Evolutionary conservation across 1,140 invertebrate genomes (phyloP), one percentile per base, ranked within the genome.

Genomic region (Drosophila fuyamai): DNA sequence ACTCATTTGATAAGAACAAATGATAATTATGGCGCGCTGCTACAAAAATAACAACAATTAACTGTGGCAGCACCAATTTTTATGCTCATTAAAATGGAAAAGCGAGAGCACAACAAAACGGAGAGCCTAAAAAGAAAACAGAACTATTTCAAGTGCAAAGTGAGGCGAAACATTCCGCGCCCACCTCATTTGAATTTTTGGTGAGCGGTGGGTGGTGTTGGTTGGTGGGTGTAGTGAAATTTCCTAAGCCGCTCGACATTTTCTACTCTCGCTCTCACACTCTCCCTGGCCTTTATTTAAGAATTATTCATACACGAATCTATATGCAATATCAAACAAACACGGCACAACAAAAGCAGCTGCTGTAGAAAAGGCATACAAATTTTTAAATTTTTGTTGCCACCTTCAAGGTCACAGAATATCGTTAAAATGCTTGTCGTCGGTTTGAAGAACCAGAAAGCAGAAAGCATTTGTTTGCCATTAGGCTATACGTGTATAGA

Each of bases 101-200:
- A 59, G 14, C 32, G 14, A 51, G 41, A 43, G 40, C 35, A 10
- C n/a, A 53, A 51, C n/a, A 70, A 58, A 57, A 60, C 43, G 18
- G 50, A 40, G 53, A 68, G 47, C 14, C 36, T 41, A 23, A 55
- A 36, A 40, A 60, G 1, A 27, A 41, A 68, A 27, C 43, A 47
- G 6, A 83, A 84, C 61, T 84, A 83, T 83, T 86, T 82, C 76
- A 79, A 86, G 79, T 88, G 83, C 84, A 86, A 79, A 78, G 59
- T 72, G 54, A 65, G 62, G 59, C 53, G 59, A 56, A 35, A 47
- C 43, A 57, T 40, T 58, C 51, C 53, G 41, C 59, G 58, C 77
- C 73, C 66, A 79, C 74, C 63, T 44, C 46, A 75, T 54, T 58
- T n/a, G 38, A 13, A 13, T 10, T 51, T 59, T 57, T 18, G 44